Conservation (phyloP, 2,888 invertebrate species). For the Folsomia candida region DNA sequence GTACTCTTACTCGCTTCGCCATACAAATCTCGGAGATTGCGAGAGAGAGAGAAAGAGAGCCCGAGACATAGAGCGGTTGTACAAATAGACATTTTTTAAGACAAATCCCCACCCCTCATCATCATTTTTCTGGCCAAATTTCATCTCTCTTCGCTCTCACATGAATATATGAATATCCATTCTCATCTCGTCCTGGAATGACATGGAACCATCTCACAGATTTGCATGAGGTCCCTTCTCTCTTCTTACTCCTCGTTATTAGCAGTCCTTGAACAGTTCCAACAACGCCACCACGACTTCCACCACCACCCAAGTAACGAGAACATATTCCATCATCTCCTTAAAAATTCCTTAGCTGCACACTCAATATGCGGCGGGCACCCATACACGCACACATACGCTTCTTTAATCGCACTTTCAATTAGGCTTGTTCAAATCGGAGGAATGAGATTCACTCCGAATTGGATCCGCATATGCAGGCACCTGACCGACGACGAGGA, state of each 20-base stretch:
- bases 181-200: conserved; percentile 1
- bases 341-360: too few relatives aligned
- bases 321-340: too few relatives aligned
- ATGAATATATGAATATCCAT: conserved; percentile 1
- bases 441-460: too few relatives aligned
- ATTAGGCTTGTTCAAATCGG: too few relatives aligned
- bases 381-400: too few relatives aligned
- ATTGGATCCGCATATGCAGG: not conserved
- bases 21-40: not conserved
- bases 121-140: conserved; percentile 44
- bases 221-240: not conserved
- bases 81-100: conserved; percentile 41
- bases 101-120: conserved; percentile 44
- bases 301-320: too few relatives aligned
- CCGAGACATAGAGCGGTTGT: conserved; percentile 19
- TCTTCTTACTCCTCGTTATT: too few relatives aligned
- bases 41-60: not conserved
- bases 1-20: not conserved
- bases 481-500: not conserved
- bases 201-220: not conserved
- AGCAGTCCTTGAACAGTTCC: too few relatives aligned
- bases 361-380: too few relatives aligned
- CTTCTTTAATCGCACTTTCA: too few relatives aligned
- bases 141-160: conserved; percentile 15
- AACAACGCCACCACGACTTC: too few relatives aligned